phyloP scores from a whole-genome alignment of 1,140 invertebrate genomes.

The Olivierus martensii region DNA sequence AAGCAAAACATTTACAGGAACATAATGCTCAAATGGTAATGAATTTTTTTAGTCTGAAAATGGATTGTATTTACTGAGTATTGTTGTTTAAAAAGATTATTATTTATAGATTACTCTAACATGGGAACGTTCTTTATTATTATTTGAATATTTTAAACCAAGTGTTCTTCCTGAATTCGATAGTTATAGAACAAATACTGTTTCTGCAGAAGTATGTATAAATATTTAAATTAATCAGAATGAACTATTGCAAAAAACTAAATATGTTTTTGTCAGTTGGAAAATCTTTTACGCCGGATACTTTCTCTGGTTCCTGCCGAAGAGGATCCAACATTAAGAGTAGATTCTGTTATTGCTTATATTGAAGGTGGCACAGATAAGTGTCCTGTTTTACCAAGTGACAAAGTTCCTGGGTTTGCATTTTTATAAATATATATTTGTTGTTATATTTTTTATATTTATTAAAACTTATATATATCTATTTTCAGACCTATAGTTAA shows the following conservation, averaged over 20 bases:
- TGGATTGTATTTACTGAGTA: slow-evolving; percentile 1
- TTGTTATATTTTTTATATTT: background rate
- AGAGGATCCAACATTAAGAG: slow-evolving; percentile 17
- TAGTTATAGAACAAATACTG: slow-evolving; percentile 52
- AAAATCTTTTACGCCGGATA: slow-evolving; percentile 60
- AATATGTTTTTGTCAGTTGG: slow-evolving; percentile 29
- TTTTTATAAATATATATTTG: background rate
- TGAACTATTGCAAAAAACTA: background rate
- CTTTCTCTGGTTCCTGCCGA: slow-evolving; percentile 50
- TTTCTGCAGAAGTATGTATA: slow-evolving; percentile 46
- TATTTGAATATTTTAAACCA: slow-evolving; percentile 75
- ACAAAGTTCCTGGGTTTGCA: slow-evolving; percentile 21
- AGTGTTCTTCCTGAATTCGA: slow-evolving; percentile 66
- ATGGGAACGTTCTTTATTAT: slow-evolving; percentile 56
- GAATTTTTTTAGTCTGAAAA: background rate
- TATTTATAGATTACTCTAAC: slow-evolving; percentile 46
- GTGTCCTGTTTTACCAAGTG: slow-evolving; percentile 7
- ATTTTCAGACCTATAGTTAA: slow-evolving; percentile 33
- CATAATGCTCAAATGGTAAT: slow-evolving; percentile 46
- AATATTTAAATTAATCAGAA: background rate
- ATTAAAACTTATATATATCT: background rate
- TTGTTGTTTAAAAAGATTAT: background rate
- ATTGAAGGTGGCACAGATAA: slow-evolving; percentile 23
- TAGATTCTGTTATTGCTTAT: slow-evolving; percentile 24
- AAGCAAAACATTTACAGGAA: slow-evolving; percentile 53